phyloP scores from a whole-genome alignment of 2,113 vertebrate genomes.

The Cyprinus carpio region DNA sequence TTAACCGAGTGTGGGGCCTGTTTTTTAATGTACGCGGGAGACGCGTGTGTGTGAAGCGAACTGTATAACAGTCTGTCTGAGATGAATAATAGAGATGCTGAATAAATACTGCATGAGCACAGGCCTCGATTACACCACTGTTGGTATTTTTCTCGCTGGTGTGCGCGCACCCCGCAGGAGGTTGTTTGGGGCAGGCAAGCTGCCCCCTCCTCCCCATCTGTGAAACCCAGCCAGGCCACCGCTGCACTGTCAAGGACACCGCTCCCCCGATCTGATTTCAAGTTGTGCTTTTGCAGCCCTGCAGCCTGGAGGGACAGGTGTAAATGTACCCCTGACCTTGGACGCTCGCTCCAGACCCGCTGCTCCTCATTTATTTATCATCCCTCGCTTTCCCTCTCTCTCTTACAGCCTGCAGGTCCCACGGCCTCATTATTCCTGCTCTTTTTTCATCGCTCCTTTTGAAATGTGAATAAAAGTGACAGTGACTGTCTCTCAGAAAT shows the following conservation, averaged over 20 bases:
- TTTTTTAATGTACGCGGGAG: constrained; percentile 34
- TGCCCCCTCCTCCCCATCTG: constrained; percentile 13
- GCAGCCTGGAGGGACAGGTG: constrained; percentile 79
- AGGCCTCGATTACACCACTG: constrained; percentile 46
- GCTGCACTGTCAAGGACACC: constrained; percentile 58
- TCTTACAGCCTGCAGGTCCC: constrained; percentile 59
- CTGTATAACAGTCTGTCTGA: constrained; percentile 51
- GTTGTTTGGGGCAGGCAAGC: constrained; percentile 26
- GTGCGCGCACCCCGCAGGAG: neutral
- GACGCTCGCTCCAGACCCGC: constrained; percentile 55
- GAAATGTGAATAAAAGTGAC: constrained; percentile 77
- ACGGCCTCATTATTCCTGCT: constrained; percentile 70
- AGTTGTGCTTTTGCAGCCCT: constrained; percentile 67
- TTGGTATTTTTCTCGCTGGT: constrained; percentile 30
- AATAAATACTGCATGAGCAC: constrained; percentile 51
- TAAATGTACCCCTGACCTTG: constrained; percentile 78
- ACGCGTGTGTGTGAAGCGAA: constrained; percentile 40
- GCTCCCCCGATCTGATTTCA: constrained; percentile 63
- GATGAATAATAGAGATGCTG: constrained; percentile 51
- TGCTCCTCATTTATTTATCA: constrained; percentile 76
- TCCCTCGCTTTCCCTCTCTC: constrained; percentile 33
- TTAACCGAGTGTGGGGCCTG: neutral
- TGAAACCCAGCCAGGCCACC: constrained; percentile 37
- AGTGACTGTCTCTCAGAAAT: constrained; percentile 67
- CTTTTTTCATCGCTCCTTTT: constrained; percentile 60